phyloP scores from a whole-genome alignment of 2,113 vertebrate species.

The Chaenocephalus aceratus region DNA sequence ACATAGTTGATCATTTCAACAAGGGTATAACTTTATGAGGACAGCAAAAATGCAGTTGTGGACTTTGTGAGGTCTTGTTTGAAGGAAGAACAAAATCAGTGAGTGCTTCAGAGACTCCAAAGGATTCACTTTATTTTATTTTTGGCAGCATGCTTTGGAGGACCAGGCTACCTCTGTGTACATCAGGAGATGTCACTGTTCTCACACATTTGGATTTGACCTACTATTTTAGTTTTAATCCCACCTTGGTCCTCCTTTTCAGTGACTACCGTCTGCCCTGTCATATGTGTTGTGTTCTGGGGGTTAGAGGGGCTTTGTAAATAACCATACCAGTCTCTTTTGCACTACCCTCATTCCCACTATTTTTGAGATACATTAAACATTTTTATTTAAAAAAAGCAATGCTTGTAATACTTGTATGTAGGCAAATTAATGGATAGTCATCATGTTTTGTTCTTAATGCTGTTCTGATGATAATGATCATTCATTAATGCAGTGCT shows the following conservation, averaged over 20 bases:
- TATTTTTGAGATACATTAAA: too few relatives aligned
- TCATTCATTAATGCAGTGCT: too few relatives aligned
- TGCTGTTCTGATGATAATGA: too few relatives aligned
- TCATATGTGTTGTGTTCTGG: not conserved
- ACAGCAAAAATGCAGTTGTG: not conserved
- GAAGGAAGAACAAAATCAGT: not conserved
- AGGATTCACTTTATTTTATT: not conserved
- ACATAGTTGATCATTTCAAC: not conserved
- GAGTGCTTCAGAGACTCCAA: not conserved
- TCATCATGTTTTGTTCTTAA: too few relatives aligned
- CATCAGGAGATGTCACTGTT: not conserved
- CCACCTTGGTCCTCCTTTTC: not conserved
- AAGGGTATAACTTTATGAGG: not conserved
- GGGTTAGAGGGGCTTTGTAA: not conserved
- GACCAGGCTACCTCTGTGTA: not conserved
- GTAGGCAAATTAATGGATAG: too few relatives aligned
- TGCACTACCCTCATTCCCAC: too few relatives aligned
- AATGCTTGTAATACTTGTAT: too few relatives aligned
- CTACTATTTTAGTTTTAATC: not conserved
- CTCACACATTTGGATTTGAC: not conserved
- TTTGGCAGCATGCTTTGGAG: not conserved
- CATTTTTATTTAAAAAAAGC: too few relatives aligned
- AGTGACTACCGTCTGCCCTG: not conserved
- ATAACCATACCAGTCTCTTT: too few relatives aligned
- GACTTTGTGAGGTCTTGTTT: not conserved